Percentiles rank a stretch among this genome's conserved stretches.
Conservation (phyloP, 1,140 invertebrate species). For the Lethrus apterus region DNA sequence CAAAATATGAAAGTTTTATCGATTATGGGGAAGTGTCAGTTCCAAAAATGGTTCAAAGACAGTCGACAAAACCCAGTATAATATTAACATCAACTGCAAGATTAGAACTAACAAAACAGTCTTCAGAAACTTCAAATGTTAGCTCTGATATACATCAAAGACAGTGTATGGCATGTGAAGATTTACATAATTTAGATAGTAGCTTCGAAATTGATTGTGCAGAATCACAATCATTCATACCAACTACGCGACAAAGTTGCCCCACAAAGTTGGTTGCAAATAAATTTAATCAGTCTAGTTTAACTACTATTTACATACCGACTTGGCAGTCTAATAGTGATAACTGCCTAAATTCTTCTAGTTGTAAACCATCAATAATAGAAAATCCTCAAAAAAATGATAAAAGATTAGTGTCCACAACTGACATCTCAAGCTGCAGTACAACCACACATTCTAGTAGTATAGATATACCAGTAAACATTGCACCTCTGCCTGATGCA, state of each 20-base stretch:
- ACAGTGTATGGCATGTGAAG: slow-evolving; percentile 54
- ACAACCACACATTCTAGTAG: slow-evolving; percentile 46
- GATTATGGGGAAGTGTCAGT: slow-evolving; percentile 37
- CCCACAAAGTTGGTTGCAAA: slow-evolving; percentile 50
- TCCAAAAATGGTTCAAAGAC: slow-evolving; percentile 21
- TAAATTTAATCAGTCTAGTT: slow-evolving; percentile 46
- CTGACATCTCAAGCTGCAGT: slow-evolving; percentile 16
- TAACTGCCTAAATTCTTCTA: slow-evolving; percentile 24
- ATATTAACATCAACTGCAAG: slow-evolving; percentile 44
- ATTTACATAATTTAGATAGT: slow-evolving; percentile 54
- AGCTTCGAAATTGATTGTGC: slow-evolving; percentile 39
- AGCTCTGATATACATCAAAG: slow-evolving; percentile 46
- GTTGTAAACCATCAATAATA: too few relatives aligned
- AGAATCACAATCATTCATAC: slow-evolving; percentile 25
- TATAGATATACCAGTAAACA: slow-evolving; percentile 45
- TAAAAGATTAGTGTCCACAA: background rate
- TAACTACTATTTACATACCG: slow-evolving; percentile 49
- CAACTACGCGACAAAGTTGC: slow-evolving; percentile 37
- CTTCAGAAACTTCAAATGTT: slow-evolving; percentile 52
- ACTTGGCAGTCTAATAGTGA: slow-evolving; percentile 42
- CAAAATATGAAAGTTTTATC: slow-evolving; percentile 43
- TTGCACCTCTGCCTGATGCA: slow-evolving; percentile 43
- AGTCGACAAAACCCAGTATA: slow-evolving; percentile 31
- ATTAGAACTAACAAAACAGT: slow-evolving; percentile 42
- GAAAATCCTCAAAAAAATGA: slow-evolving; percentile 1